Evolutionary conservation across 2,888 invertebrate species (phyloP).

Genomic region (Dugesia japonica): DNA sequence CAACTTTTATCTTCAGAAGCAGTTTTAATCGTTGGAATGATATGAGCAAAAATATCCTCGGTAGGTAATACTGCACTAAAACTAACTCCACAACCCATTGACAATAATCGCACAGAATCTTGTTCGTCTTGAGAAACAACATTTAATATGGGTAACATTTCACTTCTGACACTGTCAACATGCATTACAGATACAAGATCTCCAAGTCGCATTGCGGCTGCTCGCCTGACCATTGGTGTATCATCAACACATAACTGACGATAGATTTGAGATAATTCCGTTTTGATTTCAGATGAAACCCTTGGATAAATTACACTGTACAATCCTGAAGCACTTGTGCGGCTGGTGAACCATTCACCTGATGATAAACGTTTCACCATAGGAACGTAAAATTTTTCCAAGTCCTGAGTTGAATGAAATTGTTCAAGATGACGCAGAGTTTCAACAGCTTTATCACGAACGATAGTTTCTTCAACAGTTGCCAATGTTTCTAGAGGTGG

Average conservation of each 20-base stretch:
- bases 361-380: conserved; percentile 64
- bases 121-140: conserved; percentile 84
- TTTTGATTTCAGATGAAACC: conserved; percentile 55
- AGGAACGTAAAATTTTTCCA: conserved; percentile 88
- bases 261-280: conserved; percentile 49
- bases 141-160: conserved; percentile 87
- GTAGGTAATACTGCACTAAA: conserved; percentile 65
- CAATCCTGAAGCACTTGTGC: conserved; percentile 77
- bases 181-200: conserved; percentile 94
- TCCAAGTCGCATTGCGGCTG: conserved; percentile 86
- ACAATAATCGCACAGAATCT: conserved; percentile 86
- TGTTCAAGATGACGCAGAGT: conserved; percentile 69
- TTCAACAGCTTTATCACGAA: conserved; percentile 96
- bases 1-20: conserved; percentile 57
- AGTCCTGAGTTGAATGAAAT: conserved; percentile 70
- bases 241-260: conserved; percentile 57
- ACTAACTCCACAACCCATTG: conserved; percentile 87
- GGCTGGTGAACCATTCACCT: conserved; percentile 87
- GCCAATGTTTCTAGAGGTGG: conserved; percentile 88
- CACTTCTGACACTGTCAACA: conserved; percentile 80
- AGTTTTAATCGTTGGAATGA: conserved; percentile 63
- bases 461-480: conserved; percentile 95
- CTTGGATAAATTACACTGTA: conserved; percentile 67
- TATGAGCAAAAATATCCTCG: conserved; percentile 71
- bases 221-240: conserved; percentile 96